phyloP scores from a whole-genome alignment of 2,888 invertebrate species.

The Ormyrus thymus region DNA sequence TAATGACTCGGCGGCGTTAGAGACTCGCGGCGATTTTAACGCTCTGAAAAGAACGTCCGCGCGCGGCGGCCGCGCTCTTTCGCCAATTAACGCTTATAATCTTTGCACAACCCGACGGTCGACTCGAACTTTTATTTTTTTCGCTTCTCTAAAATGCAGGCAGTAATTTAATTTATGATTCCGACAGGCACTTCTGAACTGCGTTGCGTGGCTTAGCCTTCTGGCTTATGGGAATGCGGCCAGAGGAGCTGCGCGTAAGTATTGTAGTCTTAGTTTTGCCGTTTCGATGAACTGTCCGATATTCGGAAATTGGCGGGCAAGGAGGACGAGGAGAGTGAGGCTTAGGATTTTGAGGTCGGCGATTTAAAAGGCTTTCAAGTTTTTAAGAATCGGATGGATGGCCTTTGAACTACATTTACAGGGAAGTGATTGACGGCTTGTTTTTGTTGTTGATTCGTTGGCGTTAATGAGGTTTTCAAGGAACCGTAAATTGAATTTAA shows the following conservation, averaged over 20 bases:
- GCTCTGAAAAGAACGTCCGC: slow-evolving; percentile 31
- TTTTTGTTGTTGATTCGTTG: slow-evolving; percentile 8
- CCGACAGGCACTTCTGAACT: slow-evolving; percentile 59
- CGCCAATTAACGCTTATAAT: slow-evolving; percentile 37
- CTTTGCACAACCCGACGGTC: slow-evolving; percentile 21
- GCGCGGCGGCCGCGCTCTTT: slow-evolving; percentile 1
- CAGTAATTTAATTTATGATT: slow-evolving; percentile 51
- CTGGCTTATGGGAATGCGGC: slow-evolving; percentile 59
- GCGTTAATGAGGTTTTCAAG: slow-evolving; percentile 23
- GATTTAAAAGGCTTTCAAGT: no score
- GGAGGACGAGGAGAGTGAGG: no score
- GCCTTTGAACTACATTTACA: not conserved
- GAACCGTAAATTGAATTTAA: slow-evolving; percentile 2
- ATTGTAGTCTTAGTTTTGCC: not conserved
- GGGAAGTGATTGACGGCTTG: slow-evolving; percentile 4
- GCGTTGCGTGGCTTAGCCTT: slow-evolving; percentile 57
- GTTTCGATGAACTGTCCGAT: no score
- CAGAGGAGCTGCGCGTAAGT: slow-evolving; percentile 52
- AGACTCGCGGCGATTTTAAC: slow-evolving; percentile 24
- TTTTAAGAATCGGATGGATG: no score
- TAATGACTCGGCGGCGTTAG: slow-evolving; percentile 28
- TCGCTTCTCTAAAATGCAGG: slow-evolving; percentile 5
- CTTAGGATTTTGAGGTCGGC: no score
- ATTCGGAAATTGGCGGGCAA: no score
- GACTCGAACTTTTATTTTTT: slow-evolving; percentile 24